These are phyloP conservation scores for Calypte anna DNA, from an alignment of 2,113 vertebrate species.

Conservation along the genomic window DNA sequence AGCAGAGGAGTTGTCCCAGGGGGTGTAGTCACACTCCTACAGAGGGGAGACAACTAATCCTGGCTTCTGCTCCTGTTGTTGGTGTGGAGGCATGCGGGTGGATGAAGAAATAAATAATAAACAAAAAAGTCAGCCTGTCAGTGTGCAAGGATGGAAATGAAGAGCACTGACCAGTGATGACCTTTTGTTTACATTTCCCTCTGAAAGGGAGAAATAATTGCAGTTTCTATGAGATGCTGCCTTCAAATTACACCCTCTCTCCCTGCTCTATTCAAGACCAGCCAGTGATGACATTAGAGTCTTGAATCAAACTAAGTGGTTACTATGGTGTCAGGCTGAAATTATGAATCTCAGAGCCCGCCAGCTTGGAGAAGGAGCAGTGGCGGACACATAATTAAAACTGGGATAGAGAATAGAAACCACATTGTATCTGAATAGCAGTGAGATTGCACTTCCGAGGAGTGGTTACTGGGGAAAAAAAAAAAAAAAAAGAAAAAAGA, in stretches of 20 bases:
- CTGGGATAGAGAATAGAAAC: conserved; percentile 64
- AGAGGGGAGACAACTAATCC: not conserved
- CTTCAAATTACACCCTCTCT: conserved; percentile 71
- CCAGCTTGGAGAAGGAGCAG: conserved; percentile 73
- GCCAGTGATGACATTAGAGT: conserved; percentile 78
- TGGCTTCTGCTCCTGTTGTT: not conserved
- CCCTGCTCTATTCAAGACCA: conserved; percentile 72
- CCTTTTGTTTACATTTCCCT: conserved; percentile 79
- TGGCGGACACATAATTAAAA: conserved; percentile 74
- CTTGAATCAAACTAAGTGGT: conserved; percentile 81
- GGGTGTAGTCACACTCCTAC: not conserved
- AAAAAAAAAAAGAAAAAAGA: not conserved
- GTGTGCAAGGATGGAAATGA: conserved; percentile 55
- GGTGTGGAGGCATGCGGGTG: not conserved
- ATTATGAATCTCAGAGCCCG: conserved; percentile 75
- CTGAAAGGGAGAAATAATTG: conserved; percentile 75
- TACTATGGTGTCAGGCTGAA: conserved; percentile 82
- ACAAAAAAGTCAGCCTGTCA: conserved; percentile 64
- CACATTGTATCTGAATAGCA: conserved; percentile 70
- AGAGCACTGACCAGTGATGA: conserved; percentile 69
- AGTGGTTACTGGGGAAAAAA: not conserved
- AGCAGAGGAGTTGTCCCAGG: not conserved
- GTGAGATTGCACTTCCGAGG: conserved; percentile 69
- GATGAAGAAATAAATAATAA: conserved; percentile 57
- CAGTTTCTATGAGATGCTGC: conserved; percentile 64